These are phyloP conservation scores for Drosophila mimetica DNA, from an alignment of 2,888 invertebrate species.

Conservation along the genomic window DNA sequence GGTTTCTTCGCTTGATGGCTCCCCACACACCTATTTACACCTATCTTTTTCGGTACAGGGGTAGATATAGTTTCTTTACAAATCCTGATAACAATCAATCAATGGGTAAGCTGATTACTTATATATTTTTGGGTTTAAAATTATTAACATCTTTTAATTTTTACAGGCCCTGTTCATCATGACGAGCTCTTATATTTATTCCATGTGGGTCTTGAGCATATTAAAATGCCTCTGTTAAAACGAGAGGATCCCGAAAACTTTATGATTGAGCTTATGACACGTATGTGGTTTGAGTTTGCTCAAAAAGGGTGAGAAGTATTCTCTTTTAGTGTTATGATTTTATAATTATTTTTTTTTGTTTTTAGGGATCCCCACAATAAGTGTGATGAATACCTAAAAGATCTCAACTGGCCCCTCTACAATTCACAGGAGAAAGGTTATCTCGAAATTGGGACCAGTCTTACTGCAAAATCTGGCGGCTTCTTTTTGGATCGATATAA, in stretches of 20 bases:
- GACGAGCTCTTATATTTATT: slow-evolving; percentile 85
- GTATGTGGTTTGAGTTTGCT: slow-evolving; percentile 85
- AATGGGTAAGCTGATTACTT: slow-evolving; percentile 80
- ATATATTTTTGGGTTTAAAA: background rate
- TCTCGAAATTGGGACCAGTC: slow-evolving; percentile 77
- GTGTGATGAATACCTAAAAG: slow-evolving; percentile 70
- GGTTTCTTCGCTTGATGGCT: slow-evolving; percentile 86
- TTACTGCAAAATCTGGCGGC: slow-evolving; percentile 67
- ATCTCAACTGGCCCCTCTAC: slow-evolving; percentile 75
- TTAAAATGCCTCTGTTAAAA: slow-evolving; percentile 83
- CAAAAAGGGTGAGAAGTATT: slow-evolving; percentile 64
- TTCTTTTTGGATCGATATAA: slow-evolving; percentile 64
- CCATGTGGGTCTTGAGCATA: slow-evolving; percentile 63
- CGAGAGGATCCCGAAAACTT: slow-evolving; percentile 83
- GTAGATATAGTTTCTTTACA: slow-evolving; percentile 86
- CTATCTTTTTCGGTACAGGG: slow-evolving; percentile 87
- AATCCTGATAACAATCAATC: slow-evolving; percentile 83
- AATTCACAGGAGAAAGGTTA: slow-evolving; percentile 60
- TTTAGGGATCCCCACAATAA: slow-evolving; percentile 80
- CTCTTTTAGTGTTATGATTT: background rate
- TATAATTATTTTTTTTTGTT: background rate
- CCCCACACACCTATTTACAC: slow-evolving; percentile 86
- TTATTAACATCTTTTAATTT: fast-evolving
- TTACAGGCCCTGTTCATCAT: slow-evolving; percentile 84
- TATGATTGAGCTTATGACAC: slow-evolving; percentile 84